phyloP scores from a whole-genome alignment of 2,888 invertebrate genomes.

The Gisinianus flammeolus region DNA sequence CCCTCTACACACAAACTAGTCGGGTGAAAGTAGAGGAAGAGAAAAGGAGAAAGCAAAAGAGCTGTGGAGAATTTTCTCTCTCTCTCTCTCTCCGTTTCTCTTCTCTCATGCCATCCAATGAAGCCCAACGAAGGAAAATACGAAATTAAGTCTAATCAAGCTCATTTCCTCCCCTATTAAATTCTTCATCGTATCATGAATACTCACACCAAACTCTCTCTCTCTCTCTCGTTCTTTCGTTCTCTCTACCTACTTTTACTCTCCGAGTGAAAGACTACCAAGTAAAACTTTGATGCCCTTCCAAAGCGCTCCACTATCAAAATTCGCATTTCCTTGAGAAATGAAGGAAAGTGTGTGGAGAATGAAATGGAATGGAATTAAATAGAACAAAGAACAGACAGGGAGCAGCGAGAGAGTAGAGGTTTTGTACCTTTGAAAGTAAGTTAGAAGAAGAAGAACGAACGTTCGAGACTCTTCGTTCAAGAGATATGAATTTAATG shows the following conservation, averaged over 20 bases:
- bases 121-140: neutral
- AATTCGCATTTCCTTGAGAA: no score
- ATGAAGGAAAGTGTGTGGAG: no score
- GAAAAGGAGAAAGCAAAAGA: neutral
- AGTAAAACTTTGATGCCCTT: neutral
- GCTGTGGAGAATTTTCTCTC: neutral
- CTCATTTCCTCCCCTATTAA: constrained; percentile 29
- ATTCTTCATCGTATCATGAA: constrained; percentile 3
- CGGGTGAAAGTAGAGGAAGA: neutral
- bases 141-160: constrained; percentile 39
- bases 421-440: no score
- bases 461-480: no score
- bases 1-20: neutral
- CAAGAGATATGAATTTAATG: no score
- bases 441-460: no score
- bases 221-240: no score
- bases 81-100: neutral
- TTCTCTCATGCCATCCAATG: neutral
- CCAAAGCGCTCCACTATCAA: no score
- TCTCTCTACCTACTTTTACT: no score
- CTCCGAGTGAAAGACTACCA: neutral
- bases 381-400: no score
- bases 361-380: no score
- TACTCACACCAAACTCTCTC: neutral
- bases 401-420: no score